Conservation (phyloP, 2,888 invertebrate species). For the Argynnis bischoffii region DNA sequence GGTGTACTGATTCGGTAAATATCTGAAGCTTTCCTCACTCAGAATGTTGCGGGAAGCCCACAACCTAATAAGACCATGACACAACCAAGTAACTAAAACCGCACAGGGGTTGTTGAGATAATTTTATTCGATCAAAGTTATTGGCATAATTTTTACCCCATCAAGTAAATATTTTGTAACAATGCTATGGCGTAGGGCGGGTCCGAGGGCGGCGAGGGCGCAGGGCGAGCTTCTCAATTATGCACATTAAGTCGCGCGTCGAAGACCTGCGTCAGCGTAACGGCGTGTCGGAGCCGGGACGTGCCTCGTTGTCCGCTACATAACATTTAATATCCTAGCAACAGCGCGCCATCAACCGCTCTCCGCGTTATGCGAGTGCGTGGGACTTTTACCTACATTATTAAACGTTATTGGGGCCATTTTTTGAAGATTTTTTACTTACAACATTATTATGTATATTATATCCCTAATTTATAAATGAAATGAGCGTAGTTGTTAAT, state of each 20-base stretch:
- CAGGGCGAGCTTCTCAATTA: conserved; percentile 29
- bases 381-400: background rate
- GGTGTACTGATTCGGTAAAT: too few species aligned
- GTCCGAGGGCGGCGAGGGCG: background rate
- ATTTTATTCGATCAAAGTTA: conserved; percentile 12
- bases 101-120: background rate
- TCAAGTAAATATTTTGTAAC: conserved; percentile 17
- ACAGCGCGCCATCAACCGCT: conserved; percentile 18
- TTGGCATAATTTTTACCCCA: conserved; percentile 10
- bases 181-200: conserved; percentile 4
- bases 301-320: conserved; percentile 27
- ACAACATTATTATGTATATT: background rate
- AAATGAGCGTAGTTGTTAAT: too few species aligned
- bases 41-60: background rate
- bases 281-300: conserved; percentile 17
- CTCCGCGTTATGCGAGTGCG: background rate
- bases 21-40: too few species aligned
- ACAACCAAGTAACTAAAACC: background rate
- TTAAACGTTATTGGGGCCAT: background rate
- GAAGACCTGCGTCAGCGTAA: conserved; percentile 25
- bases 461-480: too few species aligned
- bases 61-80: background rate
- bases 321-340: conserved; percentile 21
- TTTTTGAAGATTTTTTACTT: background rate
- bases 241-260: conserved; percentile 32